Percentiles rank a stretch among this genome's conserved stretches.
phyloP scores from a whole-genome alignment of 2,797 vertebrate genomes.

The Esox lucius region DNA sequence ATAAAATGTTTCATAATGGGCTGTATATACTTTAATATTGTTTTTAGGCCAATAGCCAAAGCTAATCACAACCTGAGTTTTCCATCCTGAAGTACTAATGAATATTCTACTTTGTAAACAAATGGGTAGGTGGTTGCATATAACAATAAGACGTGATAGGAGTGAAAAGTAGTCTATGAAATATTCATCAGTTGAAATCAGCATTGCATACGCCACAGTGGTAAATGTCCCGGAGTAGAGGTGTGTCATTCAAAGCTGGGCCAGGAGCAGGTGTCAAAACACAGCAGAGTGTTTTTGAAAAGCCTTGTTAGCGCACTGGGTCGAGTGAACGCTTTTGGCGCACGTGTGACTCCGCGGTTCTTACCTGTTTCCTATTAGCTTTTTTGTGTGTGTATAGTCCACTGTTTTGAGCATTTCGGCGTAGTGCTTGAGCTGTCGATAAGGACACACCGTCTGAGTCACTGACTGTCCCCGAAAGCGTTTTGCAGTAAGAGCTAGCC shows the following conservation, averaged over 20 bases:
- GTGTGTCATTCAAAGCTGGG: background rate
- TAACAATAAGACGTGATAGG: too few species aligned
- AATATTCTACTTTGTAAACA: background rate
- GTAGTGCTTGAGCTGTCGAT: too few species aligned
- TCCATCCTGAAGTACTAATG: background rate
- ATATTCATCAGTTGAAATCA: background rate
- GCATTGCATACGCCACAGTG: background rate
- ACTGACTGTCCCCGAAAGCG: constrained; percentile 17
- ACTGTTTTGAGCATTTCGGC: too few species aligned
- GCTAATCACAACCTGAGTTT: background rate
- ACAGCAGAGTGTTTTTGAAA: background rate
- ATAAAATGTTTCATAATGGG: background rate
- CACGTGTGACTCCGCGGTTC: background rate
- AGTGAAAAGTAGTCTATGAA: background rate
- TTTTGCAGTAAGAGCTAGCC: constrained; percentile 24
- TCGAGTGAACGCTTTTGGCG: background rate
- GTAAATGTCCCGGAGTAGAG: background rate
- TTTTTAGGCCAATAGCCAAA: background rate
- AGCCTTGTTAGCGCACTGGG: background rate
- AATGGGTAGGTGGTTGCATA: background rate
- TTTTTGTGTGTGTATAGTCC: too few species aligned
- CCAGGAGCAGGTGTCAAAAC: background rate
- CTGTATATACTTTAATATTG: background rate
- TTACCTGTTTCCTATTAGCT: background rate
- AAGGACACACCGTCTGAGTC: constrained; percentile 29